Evolutionary conservation across 2,113 vertebrate species (phyloP), one percentile per base, ranked within the genome.

Genomic region (Catharus bicknelli): DNA sequence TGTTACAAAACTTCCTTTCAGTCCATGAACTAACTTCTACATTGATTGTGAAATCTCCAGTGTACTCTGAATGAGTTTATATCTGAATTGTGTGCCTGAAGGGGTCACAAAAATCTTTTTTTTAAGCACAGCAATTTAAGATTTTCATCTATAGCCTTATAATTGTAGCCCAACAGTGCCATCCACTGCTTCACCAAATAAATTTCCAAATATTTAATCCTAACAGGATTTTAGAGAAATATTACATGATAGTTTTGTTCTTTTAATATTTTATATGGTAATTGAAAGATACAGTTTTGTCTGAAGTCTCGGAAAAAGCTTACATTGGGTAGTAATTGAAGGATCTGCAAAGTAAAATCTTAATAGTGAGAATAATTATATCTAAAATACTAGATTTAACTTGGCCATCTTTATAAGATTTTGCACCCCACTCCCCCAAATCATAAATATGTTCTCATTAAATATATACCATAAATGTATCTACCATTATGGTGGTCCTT

Each of bases 111-210:
- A 92, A 87, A 40, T 40, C 25, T 6, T 6, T 42, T 59, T 94
- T 84, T 61, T 47, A 88, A 94, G 57, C 51, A 82, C 26, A 57
- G 6, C 19, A 16, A 55, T 81, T 78, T 59, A 62, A 83, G 67
- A 70, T 83, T 95, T 91, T 16, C 36, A 14, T 91, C 68, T 70
- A 25, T 67, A 80, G 63, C 36, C 48, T 85, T 87, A 30, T 92
- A 86, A 90, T 20, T 96, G 40, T 88, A 94, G 93, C 57, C 96
- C 96, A 96, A 96, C 95, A 96, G 93, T 96, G 95, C 95, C 96
- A 96, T 96, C 96, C 95, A 86, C 95, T 95, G 95, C 93, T 93
- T 83, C 82, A 90, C 25, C 75, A 96, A 96, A 94, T 86, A 94
- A 94, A 90, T 55, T 86, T 91, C 59, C 19, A 88, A 95, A 83